Conservation (phyloP, 2,113 vertebrate species). For the Apodemus speciosus region DNA sequence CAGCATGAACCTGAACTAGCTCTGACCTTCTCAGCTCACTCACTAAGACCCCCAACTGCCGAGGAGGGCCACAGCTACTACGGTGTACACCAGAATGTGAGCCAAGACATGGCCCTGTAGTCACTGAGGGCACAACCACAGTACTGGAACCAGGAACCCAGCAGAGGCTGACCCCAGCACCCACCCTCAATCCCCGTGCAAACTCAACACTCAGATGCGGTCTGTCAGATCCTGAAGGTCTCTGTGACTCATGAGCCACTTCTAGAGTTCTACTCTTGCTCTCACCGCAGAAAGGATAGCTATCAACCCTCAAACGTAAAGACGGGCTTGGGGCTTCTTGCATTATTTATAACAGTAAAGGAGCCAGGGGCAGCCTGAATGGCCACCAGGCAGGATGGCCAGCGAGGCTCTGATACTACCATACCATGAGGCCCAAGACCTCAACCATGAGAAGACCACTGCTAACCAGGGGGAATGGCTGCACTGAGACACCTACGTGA, state of each 20-base stretch:
- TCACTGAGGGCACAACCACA: background rate
- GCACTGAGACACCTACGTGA: accelerated
- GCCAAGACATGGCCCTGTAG: background rate
- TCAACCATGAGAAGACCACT: background rate
- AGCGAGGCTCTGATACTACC: accelerated
- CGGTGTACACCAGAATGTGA: background rate
- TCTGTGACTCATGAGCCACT: background rate
- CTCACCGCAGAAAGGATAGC: background rate
- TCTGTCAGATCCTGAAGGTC: background rate
- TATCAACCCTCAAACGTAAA: background rate
- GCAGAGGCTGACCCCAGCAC: background rate
- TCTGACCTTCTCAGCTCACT: background rate
- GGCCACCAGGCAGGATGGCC: accelerated
- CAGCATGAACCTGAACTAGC: accelerated
- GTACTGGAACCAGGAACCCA: background rate
- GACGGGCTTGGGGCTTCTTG: accelerated
- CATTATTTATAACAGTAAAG: background rate
- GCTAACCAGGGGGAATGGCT: background rate
- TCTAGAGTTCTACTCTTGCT: background rate
- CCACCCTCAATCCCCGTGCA: background rate
- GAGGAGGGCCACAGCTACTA: background rate
- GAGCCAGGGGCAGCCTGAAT: background rate
- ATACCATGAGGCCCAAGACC: accelerated
- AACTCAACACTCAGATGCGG: accelerated
- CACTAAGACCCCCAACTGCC: too few species aligned